These are phyloP conservation scores for Porites lobata DNA, from an alignment of 92 coral and sea anemone species.

Conservation along the genomic window DNA sequence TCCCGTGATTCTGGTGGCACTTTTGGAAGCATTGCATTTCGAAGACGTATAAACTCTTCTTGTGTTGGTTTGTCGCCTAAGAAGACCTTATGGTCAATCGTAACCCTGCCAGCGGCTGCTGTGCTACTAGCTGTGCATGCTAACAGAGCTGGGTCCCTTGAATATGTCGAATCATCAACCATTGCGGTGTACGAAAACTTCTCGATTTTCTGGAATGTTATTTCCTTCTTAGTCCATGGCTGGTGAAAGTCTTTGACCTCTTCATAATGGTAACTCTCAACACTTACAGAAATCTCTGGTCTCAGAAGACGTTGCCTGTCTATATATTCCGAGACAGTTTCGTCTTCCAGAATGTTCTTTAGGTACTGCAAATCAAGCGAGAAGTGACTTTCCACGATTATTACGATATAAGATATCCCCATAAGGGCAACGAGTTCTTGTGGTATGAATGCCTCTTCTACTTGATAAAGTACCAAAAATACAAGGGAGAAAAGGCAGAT, in stretches of 20 bases:
- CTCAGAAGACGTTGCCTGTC: neutral
- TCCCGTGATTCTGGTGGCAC: conserved; percentile 25
- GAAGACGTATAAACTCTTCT: conserved; percentile 11
- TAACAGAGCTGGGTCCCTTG: too few relatives aligned
- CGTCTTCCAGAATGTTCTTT: neutral
- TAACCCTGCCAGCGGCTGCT: neutral
- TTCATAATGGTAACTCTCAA: neutral
- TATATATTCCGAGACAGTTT: neutral
- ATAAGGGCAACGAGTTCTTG: neutral
- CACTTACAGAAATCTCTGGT: neutral
- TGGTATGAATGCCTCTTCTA: too few relatives aligned
- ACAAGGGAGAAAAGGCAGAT: conserved; percentile 49
- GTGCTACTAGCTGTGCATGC: too few relatives aligned
- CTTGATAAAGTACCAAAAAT: too few relatives aligned
- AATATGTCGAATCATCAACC: too few relatives aligned
- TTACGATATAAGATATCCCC: neutral
- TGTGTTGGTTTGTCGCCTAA: conserved; percentile 62
- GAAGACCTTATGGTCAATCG: conserved; percentile 35
- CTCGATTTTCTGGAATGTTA: too few relatives aligned
- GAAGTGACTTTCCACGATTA: neutral
- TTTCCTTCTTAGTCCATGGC: too few relatives aligned
- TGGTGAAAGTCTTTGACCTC: too few relatives aligned
- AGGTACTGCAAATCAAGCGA: neutral
- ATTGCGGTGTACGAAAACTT: too few relatives aligned
- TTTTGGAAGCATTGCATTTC: conserved; percentile 19